Base-by-base conservation (phyloP, 2,888 invertebrate species). In the Drosophila borealis region DNA sequence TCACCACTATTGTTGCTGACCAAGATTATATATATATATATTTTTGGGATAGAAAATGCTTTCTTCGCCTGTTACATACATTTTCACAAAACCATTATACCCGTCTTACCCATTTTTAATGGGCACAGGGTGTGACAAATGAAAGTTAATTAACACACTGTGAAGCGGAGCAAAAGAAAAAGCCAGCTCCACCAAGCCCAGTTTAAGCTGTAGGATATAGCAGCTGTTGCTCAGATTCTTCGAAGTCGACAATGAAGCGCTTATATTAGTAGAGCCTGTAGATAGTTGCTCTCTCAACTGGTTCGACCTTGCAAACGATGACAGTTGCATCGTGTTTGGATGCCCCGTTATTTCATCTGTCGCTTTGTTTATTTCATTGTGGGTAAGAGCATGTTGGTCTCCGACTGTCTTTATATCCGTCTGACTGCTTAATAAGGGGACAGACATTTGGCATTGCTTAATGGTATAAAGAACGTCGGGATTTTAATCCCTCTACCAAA, bases 301-400 rank as follows among this genome's bases (percentile, higher is more conserved):
- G 62, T 49, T 65, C 48, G 77, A 83, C 81, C 79, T 79, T 79
- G 79, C 67, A 84, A 81, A 55, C 50, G 25, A 49, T 48, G 42
- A 51, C 60, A 76, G 45, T 50, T 73, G 53, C 4, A 29, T 59
- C 34, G 59, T 51, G 39, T 74, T 54, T 42, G 29, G 48, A 17
- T 59, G 34, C n/a, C 37, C 14, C 21, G 19, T 49, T 42, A 11
- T 56, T 21, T n/a, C 10, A 10, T 21, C 44, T 48, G 42, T 9
- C 11, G 55, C 46, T 21, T 48, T 3, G 10, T 19, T 41, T 49
- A 19, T 46, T 49, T 21, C 37, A 59, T 10, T 50, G 14, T 25
- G 19, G 36, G 21, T 25, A 25, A 36, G 44, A 45, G 44, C 21
- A 21, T 55, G 29, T 29, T 29, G 8, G 8, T 8, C 8, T 29